These are phyloP conservation scores for Bucco capensis DNA, from an alignment of 2,113 vertebrate species.

Conservation along the genomic window DNA sequence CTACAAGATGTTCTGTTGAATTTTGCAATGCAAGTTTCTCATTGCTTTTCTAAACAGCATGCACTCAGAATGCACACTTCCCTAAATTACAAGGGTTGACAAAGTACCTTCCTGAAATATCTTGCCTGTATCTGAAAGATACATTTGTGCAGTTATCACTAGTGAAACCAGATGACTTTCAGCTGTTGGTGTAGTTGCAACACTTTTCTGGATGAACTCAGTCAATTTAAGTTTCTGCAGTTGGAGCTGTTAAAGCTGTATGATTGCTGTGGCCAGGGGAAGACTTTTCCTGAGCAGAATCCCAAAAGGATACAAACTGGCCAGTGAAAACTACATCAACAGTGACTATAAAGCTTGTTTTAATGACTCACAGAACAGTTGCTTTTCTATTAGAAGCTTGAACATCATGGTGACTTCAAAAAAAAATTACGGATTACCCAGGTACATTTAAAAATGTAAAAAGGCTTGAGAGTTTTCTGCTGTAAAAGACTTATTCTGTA, in stretches of 20 bases:
- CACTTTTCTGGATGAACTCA: background rate
- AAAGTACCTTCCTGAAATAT: background rate
- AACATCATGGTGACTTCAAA: background rate
- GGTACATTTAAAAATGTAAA: background rate
- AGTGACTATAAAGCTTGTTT: background rate
- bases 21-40: background rate
- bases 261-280: background rate
- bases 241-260: background rate
- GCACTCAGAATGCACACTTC: rapidly evolving
- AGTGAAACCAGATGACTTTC: background rate
- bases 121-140: background rate
- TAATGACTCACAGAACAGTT: background rate
- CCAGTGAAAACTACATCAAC: background rate
- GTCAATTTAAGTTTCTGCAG: background rate
- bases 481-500: background rate
- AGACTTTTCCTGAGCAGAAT: background rate
- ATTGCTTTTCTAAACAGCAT: background rate
- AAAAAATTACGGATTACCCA: background rate
- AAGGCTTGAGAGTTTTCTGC: background rate
- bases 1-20: background rate
- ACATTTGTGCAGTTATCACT: background rate
- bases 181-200: background rate
- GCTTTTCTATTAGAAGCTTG: background rate
- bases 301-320: background rate
- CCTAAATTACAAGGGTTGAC: background rate